Base-by-base conservation (phyloP, 1,140 invertebrate genomes). In the Achroia grisella region DNA sequence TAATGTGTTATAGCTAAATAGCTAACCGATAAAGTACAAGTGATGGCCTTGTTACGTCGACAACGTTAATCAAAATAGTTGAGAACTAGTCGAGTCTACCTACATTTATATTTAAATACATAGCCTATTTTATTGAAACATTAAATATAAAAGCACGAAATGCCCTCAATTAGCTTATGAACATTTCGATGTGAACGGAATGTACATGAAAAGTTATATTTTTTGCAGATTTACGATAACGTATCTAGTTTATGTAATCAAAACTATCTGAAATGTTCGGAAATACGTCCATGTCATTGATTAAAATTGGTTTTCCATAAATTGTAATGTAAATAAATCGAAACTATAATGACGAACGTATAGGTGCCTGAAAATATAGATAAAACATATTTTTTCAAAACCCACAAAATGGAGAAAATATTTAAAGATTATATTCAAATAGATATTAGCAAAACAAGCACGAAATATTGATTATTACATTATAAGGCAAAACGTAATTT, bases 211-310 rank as follows among this genome's bases (percentile, higher is more conserved):
- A 70, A 61, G 67, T 64, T 73, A 72, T 82, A 82, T 82, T 82
- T 82, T 82, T 82, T 79, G 72, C 75, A 78, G 69, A 70, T 82
- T 76, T 82, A 82, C 64, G 66, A 60, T 71, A 67, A 62, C 59
- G 61, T 65, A 69, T 12, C 23, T 56, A 56, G 68, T 61, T 60
- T 56, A 72, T 53, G 48, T 62, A 59, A 57, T 59, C 50, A 70
- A 61, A 53, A 69, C 52, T 68, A 56, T 44, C 40, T 36, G 44
- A 41, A 11, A 69, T 63, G 62, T 64, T 59, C 55, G 51, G 57
- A 44, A 69, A 75, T 57, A 74, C 78, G 76, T 80, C 75, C 78
- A 76, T 70, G 64, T 53, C 52, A 66, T 60, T 55, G 65, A 51
- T 62, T 54, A 51, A 60, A 53, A 72, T 59, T 62, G 58, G 56